Evolutionary conservation across 2,888 invertebrate genomes (phyloP).

Genomic region (Brassicogethes aeneus): DNA sequence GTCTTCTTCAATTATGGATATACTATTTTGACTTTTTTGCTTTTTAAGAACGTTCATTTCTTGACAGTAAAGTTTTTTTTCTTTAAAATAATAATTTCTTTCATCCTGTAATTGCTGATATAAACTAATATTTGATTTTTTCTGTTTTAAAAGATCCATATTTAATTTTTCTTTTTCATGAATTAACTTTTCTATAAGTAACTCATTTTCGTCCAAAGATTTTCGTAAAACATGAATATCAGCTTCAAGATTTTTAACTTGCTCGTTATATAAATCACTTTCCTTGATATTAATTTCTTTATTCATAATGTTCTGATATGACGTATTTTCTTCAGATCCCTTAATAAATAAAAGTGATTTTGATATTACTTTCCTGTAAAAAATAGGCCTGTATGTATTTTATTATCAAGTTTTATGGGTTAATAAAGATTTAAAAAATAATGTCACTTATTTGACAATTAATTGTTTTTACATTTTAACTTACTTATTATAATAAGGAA

Average conservation of each 20-base stretch:
- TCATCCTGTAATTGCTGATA: constrained; percentile 48
- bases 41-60: constrained; percentile 41
- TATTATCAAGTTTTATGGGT: too few relatives aligned
- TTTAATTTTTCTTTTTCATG: constrained; percentile 46
- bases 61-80: constrained; percentile 46
- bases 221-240: constrained; percentile 40
- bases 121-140: constrained; percentile 42
- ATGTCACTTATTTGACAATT: too few relatives aligned
- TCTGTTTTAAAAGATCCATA: constrained; percentile 42
- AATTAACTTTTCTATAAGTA: constrained; percentile 41
- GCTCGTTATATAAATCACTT: too few relatives aligned
- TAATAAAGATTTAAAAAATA: too few relatives aligned
- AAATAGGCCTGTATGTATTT: too few relatives aligned
- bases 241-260: constrained; percentile 41
- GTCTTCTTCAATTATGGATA: constrained; percentile 15
- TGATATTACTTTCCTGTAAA: too few relatives aligned
- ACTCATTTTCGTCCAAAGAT: constrained; percentile 42
- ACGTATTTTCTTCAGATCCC: too few relatives aligned
- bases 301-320: too few relatives aligned
- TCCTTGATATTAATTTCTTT: too few relatives aligned
- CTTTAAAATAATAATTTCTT: constrained; percentile 45
- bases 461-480: too few relatives aligned
- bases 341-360: too few relatives aligned
- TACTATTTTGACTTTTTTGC: constrained; percentile 28
- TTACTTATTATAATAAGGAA: too few relatives aligned